Conservation (phyloP, 2,888 invertebrate genomes). For the Lomographa bimaculata region DNA sequence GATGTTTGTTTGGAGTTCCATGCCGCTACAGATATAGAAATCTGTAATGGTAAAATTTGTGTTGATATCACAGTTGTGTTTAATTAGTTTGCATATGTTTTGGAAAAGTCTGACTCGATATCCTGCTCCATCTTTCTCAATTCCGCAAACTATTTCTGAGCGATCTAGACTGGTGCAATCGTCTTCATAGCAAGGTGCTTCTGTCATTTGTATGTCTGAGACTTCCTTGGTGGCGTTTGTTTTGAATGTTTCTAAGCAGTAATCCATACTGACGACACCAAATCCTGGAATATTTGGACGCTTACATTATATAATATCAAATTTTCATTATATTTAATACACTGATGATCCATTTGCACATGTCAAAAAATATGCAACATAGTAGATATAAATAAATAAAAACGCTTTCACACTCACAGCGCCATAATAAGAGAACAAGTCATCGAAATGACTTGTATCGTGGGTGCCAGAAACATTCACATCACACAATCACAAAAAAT, state of each 20-base stretch:
- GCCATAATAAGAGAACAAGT: too few species aligned
- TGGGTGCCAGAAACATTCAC: too few species aligned
- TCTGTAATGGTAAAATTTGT: conserved; percentile 49
- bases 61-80: conserved; percentile 52
- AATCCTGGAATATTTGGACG: conserved; percentile 31
- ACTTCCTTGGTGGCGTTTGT: background rate
- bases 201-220: background rate
- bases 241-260: conserved; percentile 43
- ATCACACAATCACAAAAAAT: too few species aligned
- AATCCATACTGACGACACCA: conserved; percentile 32
- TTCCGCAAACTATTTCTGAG: conserved; percentile 48
- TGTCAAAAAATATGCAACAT: too few species aligned
- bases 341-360: too few species aligned
- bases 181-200: conserved; percentile 32
- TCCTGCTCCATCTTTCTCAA: conserved; percentile 52
- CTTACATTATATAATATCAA: too few species aligned
- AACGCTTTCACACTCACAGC: too few species aligned
- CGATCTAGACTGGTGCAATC: conserved; percentile 26
- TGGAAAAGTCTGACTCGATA: conserved; percentile 54
- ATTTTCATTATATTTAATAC: too few species aligned
- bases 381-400: too few species aligned
- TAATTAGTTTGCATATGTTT: conserved; percentile 52
- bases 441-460: too few species aligned
- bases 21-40: conserved; percentile 47
- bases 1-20: conserved; percentile 14